Evolutionary conservation across 2,888 invertebrate species (phyloP).

Genomic region (Drosophila pseudotalamancana): DNA sequence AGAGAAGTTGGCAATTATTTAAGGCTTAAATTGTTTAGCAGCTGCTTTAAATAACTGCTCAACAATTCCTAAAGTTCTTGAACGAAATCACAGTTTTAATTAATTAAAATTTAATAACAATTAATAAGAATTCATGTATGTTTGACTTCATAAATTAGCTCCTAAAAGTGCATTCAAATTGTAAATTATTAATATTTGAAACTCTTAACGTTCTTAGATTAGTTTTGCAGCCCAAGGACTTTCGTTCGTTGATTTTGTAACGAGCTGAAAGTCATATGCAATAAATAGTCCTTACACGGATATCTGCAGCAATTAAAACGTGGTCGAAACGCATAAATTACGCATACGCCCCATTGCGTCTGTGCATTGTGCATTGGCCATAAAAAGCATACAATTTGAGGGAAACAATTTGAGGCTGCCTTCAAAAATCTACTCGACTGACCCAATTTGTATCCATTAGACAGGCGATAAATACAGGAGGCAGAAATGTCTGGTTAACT

Average conservation of each 20-base stretch:
- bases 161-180: too few relatives aligned
- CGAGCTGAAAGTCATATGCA: not conserved
- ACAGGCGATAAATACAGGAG: constrained; percentile 64
- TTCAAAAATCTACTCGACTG: constrained; percentile 28
- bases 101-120: too few relatives aligned
- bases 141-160: too few relatives aligned
- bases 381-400: constrained; percentile 23
- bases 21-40: not conserved
- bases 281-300: constrained; percentile 14
- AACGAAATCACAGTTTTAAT: not conserved
- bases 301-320: constrained; percentile 64
- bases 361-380: constrained; percentile 17
- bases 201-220: too few relatives aligned
- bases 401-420: constrained; percentile 19
- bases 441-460: constrained; percentile 69
- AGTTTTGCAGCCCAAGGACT: not conserved
- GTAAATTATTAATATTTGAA: too few relatives aligned
- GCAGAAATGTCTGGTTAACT: not conserved
- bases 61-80: too few relatives aligned
- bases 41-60: not conserved
- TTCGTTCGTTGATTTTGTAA: not conserved
- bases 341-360: constrained; percentile 62
- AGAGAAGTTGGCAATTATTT: constrained; percentile 2
- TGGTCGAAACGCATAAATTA: constrained; percentile 56
- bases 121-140: too few relatives aligned